A percentile compares a stretch with the other conserved stretches of the same genome.
These are phyloP conservation scores for Chanos chanos DNA, from an alignment of 2,797 vertebrate genomes.

Conservation along the genomic window DNA sequence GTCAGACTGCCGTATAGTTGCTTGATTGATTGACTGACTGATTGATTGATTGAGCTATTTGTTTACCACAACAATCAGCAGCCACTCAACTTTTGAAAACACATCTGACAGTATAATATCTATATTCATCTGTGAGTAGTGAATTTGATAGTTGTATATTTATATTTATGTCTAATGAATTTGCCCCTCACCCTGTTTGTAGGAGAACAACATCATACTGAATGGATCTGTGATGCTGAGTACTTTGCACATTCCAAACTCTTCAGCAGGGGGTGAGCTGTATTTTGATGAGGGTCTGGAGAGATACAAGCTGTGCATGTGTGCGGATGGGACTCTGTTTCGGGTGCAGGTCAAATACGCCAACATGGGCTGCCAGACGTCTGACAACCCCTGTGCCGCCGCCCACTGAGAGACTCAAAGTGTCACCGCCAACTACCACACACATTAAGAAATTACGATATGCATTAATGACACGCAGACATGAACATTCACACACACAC, in stretches of 20 bases:
- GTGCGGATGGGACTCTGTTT: slow-evolving; percentile 91
- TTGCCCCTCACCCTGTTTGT: slow-evolving; percentile 25
- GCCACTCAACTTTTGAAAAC: too few species aligned
- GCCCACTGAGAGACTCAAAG: slow-evolving; percentile 57
- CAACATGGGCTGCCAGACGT: slow-evolving; percentile 94
- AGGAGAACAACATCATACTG: slow-evolving; percentile 95
- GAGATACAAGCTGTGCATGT: slow-evolving; percentile 97
- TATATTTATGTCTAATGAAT: neutral
- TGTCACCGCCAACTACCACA: neutral
- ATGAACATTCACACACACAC: neutral
- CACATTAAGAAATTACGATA: neutral
- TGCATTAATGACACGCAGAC: too few species aligned
- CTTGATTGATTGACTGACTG: too few species aligned
- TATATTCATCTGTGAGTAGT: neutral
- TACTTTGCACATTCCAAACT: slow-evolving; percentile 81
- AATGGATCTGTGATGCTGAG: slow-evolving; percentile 94
- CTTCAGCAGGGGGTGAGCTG: slow-evolving; percentile 73
- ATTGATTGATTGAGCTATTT: too few species aligned
- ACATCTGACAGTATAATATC: too few species aligned
- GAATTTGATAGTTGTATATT: neutral
- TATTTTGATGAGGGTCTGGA: slow-evolving; percentile 77
- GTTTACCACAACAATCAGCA: too few species aligned
- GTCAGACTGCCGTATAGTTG: too few species aligned
- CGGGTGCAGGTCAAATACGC: slow-evolving; percentile 85
- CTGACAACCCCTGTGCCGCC: slow-evolving; percentile 85